These are phyloP conservation scores for Melopsittacus undulatus DNA, from an alignment of 2,797 vertebrate genomes.

Conservation along the genomic window DNA sequence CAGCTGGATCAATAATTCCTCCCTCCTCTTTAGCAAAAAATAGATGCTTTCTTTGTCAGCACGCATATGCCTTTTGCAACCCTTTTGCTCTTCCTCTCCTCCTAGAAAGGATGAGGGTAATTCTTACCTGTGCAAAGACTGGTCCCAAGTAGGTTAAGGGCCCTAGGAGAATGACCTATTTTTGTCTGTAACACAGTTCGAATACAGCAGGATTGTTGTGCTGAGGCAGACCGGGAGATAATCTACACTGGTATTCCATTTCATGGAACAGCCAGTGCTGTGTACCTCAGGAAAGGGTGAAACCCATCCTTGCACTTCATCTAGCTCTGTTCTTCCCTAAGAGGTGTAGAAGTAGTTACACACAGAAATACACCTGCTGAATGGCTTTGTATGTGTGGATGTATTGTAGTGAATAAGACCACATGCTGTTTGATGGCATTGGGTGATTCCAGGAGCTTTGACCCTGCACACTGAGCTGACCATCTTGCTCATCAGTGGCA, in stretches of 20 bases:
- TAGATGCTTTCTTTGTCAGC: constrained; percentile 31
- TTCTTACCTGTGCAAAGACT: background rate
- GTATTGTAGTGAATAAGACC: rapidly evolving
- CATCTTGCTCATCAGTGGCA: background rate
- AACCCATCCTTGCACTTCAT: background rate
- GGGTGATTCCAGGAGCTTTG: background rate
- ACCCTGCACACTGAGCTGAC: background rate
- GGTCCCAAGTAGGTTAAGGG: constrained; percentile 35
- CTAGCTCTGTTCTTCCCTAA: background rate
- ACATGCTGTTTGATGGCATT: rapidly evolving
- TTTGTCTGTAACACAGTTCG: background rate
- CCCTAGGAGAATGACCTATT: constrained; percentile 59
- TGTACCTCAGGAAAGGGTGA: background rate
- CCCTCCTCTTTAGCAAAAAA: constrained; percentile 35
- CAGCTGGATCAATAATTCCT: constrained; percentile 63
- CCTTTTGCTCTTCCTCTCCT: background rate
- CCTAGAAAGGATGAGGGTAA: background rate
- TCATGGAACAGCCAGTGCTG: background rate
- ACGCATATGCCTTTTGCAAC: background rate
- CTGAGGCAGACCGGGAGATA: background rate
- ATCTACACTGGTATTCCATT: background rate
- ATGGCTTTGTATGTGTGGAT: rapidly evolving
- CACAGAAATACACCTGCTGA: background rate
- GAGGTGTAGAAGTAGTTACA: background rate
- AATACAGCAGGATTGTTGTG: background rate